Percentiles rank a stretch among this genome's conserved stretches.
phyloP scores from a whole-genome alignment of 2,888 invertebrate species.

The Drosophila birchii region DNA sequence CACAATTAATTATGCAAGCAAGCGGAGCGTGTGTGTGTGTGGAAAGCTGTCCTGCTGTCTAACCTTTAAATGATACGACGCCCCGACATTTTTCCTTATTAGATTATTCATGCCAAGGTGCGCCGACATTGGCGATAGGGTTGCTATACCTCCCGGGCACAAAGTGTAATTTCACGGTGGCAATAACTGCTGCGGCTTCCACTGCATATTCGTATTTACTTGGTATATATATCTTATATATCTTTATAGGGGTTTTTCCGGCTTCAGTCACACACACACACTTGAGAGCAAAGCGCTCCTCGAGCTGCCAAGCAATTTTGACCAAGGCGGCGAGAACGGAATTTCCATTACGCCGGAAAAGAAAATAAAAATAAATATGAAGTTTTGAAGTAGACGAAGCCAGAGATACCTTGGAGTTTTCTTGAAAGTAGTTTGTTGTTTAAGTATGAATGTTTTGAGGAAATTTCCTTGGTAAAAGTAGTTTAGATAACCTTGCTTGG shows the following conservation, averaged over 20 bases:
- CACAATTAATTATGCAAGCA: constrained; percentile 78
- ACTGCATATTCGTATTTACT: constrained; percentile 8
- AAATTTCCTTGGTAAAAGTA: background rate
- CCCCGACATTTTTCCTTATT: constrained; percentile 69
- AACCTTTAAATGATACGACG: constrained; percentile 61
- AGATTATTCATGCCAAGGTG: constrained; percentile 72
- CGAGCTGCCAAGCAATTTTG: constrained; percentile 31
- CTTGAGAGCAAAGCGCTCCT: constrained; percentile 63
- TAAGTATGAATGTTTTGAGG: background rate
- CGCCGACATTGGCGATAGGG: constrained; percentile 30
- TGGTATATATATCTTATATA: constrained; percentile 23
- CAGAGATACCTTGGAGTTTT: background rate
- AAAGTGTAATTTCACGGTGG: constrained; percentile 72
- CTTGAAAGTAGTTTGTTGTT: background rate
- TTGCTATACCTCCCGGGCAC: constrained; percentile 48
- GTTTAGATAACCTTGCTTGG: too few species aligned
- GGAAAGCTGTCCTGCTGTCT: background rate
- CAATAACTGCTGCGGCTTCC: constrained; percentile 30
- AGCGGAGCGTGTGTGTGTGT: constrained; percentile 17
- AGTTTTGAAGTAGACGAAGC: background rate
- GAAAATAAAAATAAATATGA: constrained; percentile 10
- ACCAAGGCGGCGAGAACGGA: constrained; percentile 34
- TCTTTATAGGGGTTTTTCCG: constrained; percentile 38
- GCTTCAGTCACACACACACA: constrained; percentile 38
- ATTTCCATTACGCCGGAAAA: constrained; percentile 34